These are phyloP conservation scores for Euproctis similis DNA, from an alignment of 2,888 invertebrate genomes.

Conservation along the genomic window DNA sequence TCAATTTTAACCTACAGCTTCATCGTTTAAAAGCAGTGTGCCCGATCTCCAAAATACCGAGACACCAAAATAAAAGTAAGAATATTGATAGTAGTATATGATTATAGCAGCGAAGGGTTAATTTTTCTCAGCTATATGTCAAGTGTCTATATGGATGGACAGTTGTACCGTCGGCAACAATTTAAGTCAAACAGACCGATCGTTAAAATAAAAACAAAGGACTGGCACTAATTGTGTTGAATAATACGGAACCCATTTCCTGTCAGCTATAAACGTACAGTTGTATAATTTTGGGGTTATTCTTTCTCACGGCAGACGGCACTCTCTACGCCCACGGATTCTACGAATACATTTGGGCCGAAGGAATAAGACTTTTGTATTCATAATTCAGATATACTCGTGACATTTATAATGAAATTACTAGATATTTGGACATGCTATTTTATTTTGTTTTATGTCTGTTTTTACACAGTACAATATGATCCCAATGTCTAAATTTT, in stretches of 20 bases:
- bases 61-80: constrained; percentile 5
- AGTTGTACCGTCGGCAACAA: constrained; percentile 30
- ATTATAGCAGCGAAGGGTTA: constrained; percentile 10
- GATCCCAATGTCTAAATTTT: too few species aligned
- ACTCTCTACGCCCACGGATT: constrained; percentile 58
- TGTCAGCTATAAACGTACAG: constrained; percentile 38
- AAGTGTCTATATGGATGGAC: constrained; percentile 27
- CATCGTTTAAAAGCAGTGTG: too few species aligned
- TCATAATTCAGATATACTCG: constrained; percentile 56
- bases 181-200: constrained; percentile 25
- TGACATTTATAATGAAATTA: constrained; percentile 45
- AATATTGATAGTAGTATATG: constrained; percentile 10
- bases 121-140: constrained; percentile 24
- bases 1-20: too few species aligned
- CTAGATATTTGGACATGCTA: constrained; percentile 37
- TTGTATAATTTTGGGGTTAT: constrained; percentile 49
- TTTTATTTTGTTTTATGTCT: too few species aligned
- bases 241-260: constrained; percentile 35
- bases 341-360: constrained; percentile 59
- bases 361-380: constrained; percentile 52
- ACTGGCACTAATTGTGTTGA: constrained; percentile 32
- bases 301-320: constrained; percentile 61
- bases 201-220: constrained; percentile 32
- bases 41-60: too few species aligned
- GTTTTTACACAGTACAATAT: too few species aligned